Conservation (phyloP, 2,888 invertebrate genomes). For the Aquatica leii region DNA sequence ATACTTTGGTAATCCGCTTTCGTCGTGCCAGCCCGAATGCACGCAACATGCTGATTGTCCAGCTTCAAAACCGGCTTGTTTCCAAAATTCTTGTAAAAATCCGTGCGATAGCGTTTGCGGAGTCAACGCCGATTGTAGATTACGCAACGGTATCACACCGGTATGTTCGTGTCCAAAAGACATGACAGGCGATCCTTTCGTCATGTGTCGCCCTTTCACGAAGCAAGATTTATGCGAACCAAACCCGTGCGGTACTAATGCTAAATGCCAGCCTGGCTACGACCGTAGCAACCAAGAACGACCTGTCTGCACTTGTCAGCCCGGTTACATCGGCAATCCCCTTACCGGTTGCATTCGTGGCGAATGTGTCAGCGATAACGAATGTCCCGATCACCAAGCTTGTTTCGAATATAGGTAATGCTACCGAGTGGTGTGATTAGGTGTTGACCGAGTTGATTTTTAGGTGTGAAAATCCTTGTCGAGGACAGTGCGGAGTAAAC, state of each 20-base stretch:
- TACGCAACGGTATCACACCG: slow-evolving; percentile 76
- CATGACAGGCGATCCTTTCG: slow-evolving; percentile 89
- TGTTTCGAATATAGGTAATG: slow-evolving; percentile 81
- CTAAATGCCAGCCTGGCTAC: slow-evolving; percentile 83
- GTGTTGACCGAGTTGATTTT: too few relatives aligned
- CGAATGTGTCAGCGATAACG: slow-evolving; percentile 79
- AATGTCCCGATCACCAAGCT: slow-evolving; percentile 78
- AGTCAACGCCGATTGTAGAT: slow-evolving; percentile 79
- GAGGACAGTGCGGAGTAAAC: slow-evolving; percentile 79
- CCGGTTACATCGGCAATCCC: slow-evolving; percentile 82
- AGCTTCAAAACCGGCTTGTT: slow-evolving; percentile 77
- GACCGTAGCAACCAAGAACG: slow-evolving; percentile 83
- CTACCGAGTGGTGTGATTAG: too few relatives aligned
- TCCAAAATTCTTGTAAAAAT: slow-evolving; percentile 82
- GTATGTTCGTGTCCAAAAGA: slow-evolving; percentile 87
- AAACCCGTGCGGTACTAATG: slow-evolving; percentile 85
- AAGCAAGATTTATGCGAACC: slow-evolving; percentile 85
- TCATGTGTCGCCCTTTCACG: slow-evolving; percentile 81
- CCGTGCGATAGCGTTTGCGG: slow-evolving; percentile 87
- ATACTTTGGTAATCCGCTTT: slow-evolving; percentile 80
- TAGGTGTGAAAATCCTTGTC: slow-evolving; percentile 72
- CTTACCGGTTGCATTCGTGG: slow-evolving; percentile 76
- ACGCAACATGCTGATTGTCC: slow-evolving; percentile 82
- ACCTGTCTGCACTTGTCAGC: slow-evolving; percentile 85
- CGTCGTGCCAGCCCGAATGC: slow-evolving; percentile 83